Evolutionary conservation across 1,140 invertebrate species (phyloP).

Genomic region (Macrostomum lignano): DNA sequence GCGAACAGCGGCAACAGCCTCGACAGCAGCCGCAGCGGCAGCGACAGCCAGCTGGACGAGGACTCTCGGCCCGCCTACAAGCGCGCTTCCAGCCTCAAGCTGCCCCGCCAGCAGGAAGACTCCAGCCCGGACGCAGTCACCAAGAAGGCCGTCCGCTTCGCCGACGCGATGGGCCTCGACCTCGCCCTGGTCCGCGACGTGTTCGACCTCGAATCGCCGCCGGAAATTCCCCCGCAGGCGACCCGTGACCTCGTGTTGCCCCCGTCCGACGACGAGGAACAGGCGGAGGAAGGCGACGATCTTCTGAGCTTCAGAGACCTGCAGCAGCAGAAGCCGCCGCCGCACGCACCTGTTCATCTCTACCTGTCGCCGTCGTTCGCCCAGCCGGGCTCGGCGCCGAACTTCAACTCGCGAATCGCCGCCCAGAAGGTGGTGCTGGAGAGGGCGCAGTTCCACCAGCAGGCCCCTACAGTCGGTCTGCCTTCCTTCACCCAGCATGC

Average conservation of each 20-base stretch:
- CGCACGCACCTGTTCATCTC: not conserved
- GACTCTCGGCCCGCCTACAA: too few relatives aligned
- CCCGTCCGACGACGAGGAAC: conserved; percentile 12
- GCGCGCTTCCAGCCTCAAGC: too few relatives aligned
- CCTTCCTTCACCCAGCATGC: too few relatives aligned
- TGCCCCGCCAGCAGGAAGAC: too few relatives aligned
- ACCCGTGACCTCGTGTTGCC: conserved; percentile 15
- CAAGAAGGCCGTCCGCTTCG: conserved; percentile 82
- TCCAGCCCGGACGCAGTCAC: too few relatives aligned
- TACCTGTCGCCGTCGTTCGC: conserved; percentile 45
- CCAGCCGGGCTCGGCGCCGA: conserved; percentile 41
- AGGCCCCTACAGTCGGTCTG: conserved; percentile 47
- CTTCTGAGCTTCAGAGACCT: too few relatives aligned
- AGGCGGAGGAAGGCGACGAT: too few relatives aligned
- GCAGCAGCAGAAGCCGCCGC: not conserved
- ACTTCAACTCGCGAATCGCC: conserved; percentile 47
- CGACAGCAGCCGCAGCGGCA: too few relatives aligned
- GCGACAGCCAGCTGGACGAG: too few relatives aligned
- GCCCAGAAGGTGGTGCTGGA: conserved; percentile 48
- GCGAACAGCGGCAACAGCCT: too few relatives aligned
- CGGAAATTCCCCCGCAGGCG: conserved; percentile 19
- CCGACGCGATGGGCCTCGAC: conserved; percentile 65
- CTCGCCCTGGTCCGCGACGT: conserved; percentile 47
- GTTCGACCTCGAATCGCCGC: conserved; percentile 17
- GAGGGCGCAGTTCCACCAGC: conserved; percentile 34